Evolutionary conservation across 1,140 invertebrate species (phyloP), one percentile per base, ranked within the genome.

Genomic region (Meloidogyne chitwoodi): DNA sequence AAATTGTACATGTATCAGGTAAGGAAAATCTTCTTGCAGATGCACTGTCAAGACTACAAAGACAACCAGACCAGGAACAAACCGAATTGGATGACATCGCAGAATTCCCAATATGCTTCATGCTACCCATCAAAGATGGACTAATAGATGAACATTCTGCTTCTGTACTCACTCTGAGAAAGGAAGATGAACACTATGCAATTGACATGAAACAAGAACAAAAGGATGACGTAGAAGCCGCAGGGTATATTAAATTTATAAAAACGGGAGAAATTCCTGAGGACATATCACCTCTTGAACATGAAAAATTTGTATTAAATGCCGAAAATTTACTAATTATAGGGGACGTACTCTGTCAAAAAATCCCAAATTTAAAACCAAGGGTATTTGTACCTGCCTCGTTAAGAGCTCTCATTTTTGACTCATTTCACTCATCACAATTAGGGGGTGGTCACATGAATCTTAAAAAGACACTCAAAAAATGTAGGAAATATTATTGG

Each of bases 371-470:
- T 0, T 4, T 6, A 5, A 41, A 24, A 41, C 68, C 68, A 0
- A 4, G 27, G 41, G 41, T 69, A 19, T 69, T 24, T 27, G 26
- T 68, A 31, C 66, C 66, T 1, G 27, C 22, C 11, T 68, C 66
- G 22, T 11, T 68, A 0, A 68, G 66, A 68, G 66, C 31, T 1
- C 0, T 74, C 0, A 69, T 77, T 14, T 75, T 75, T 14, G 69
- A 75, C n/a, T 75, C 38, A 0, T 75, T 75, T 29, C 74, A 75
- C 26, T 26, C 68, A 1, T 31, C 34, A 34, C 12, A n/a, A n/a
- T 14, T 76, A 29, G 67, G 75, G 1, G 75, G 75, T 24, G 75
- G 75, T 5, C 75, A 76, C 27, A 31, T 76, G n/a, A 76, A 76
- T 2, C 26, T 38, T 27, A 11, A 26, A 2, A 79, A 78, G 16